These are phyloP conservation scores for Montipora capitata DNA, from an alignment of 92 coral and sea anemone species.

Conservation along the genomic window DNA sequence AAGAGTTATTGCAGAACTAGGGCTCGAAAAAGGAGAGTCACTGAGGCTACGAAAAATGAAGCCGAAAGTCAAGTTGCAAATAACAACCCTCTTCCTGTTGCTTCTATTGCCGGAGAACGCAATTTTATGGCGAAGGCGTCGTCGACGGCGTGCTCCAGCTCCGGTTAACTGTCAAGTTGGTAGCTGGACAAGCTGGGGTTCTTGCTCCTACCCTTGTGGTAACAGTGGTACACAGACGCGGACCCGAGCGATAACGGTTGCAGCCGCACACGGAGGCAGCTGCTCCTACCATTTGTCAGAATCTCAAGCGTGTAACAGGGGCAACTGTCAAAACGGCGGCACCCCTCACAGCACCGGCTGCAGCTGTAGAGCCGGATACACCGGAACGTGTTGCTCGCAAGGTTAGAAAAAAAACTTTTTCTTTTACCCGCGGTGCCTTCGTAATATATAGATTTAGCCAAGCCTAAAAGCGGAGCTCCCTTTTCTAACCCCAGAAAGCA, in stretches of 20 bases:
- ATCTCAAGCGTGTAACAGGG: constrained; percentile 76
- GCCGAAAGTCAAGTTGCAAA: background rate
- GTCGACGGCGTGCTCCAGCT: constrained; percentile 56
- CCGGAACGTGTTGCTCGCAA: constrained; percentile 79
- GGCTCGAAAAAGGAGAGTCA: too few species aligned
- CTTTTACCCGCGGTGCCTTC: background rate
- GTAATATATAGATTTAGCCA: too few species aligned
- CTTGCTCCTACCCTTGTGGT: constrained; percentile 77
- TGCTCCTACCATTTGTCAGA: constrained; percentile 73
- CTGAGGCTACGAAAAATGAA: background rate
- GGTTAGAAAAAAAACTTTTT: constrained; percentile 49
- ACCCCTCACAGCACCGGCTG: constrained; percentile 72
- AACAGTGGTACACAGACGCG: constrained; percentile 74
- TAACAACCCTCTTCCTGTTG: background rate
- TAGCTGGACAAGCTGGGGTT: constrained; percentile 82
- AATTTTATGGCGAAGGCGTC: constrained; percentile 66
- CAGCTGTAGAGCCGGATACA: constrained; percentile 76
- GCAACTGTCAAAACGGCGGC: constrained; percentile 79
- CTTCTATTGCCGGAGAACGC: constrained; percentile 27
- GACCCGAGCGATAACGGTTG: constrained; percentile 36
- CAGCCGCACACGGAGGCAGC: constrained; percentile 74
- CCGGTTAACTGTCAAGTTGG: constrained; percentile 78
- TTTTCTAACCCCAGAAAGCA: too few species aligned
- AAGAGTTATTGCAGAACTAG: too few species aligned
- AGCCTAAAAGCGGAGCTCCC: too few species aligned